A percentile compares a stretch with the other conserved stretches of the same genome.
Conservation (phyloP, 2,113 vertebrate species). For the Megaptera novaeangliae region DNA sequence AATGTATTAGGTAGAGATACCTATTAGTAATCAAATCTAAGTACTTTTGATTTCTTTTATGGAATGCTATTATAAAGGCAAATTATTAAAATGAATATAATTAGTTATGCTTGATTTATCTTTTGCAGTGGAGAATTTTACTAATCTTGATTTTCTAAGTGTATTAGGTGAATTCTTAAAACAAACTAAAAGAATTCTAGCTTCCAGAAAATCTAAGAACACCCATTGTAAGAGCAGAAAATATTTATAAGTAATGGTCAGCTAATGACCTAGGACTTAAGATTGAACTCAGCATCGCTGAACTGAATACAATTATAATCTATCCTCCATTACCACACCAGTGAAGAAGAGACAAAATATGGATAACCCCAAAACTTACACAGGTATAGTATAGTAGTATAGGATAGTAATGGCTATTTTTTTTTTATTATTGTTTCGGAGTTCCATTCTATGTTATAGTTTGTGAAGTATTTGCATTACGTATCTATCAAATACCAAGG, state of each 20-base stretch:
- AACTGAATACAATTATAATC: slow-evolving; percentile 31
- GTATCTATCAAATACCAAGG: not conserved
- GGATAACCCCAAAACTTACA: not conserved
- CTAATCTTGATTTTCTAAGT: slow-evolving; percentile 55
- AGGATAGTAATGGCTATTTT: not conserved
- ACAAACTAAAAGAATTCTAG: not conserved
- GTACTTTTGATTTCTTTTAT: slow-evolving; percentile 52
- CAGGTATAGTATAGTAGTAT: not conserved
- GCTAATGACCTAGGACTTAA: slow-evolving; percentile 39
- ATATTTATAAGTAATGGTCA: slow-evolving; percentile 26
- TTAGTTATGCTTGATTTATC: slow-evolving; percentile 62
- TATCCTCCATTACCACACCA: slow-evolving; percentile 40
- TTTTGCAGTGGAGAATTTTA: slow-evolving; percentile 28
- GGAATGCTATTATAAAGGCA: slow-evolving; percentile 44
- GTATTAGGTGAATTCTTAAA: slow-evolving; percentile 41
- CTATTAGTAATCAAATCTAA: slow-evolving; percentile 54
- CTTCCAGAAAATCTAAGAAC: not conserved
- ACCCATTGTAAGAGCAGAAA: not conserved
- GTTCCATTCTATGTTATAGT: not conserved
- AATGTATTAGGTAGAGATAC: not conserved
- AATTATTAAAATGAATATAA: slow-evolving; percentile 63
- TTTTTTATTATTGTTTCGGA: not conserved
- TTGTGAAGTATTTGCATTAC: not conserved
- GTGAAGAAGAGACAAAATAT: slow-evolving; percentile 49
- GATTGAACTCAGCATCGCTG: slow-evolving; percentile 13